These are phyloP conservation scores for Falco columbarius DNA, from an alignment of 2,797 vertebrate genomes.

Conservation along the genomic window DNA sequence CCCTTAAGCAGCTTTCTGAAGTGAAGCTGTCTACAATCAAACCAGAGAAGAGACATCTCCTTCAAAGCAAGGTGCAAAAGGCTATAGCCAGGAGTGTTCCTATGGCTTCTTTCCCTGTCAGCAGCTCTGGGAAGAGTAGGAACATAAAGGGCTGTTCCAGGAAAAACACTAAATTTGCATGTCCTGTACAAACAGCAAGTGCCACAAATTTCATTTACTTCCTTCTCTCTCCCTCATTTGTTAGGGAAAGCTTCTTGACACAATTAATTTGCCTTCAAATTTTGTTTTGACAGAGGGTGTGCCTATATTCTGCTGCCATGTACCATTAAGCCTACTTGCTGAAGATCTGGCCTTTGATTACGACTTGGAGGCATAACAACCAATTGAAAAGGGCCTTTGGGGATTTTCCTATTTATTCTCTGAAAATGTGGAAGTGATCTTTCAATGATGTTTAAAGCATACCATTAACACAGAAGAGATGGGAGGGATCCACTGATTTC, in stretches of 20 bases:
- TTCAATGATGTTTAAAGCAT: background rate
- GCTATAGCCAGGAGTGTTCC: background rate
- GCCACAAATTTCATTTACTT: background rate
- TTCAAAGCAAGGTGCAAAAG: background rate
- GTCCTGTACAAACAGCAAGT: background rate
- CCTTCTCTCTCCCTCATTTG: background rate
- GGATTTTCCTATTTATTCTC: conserved; percentile 7
- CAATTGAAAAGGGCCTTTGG: background rate
- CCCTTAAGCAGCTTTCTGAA: background rate
- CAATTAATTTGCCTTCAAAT: background rate
- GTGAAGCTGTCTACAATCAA: background rate
- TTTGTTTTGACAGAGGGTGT: background rate
- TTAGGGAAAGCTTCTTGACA: background rate
- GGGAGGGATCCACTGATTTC: background rate
- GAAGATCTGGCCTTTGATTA: conserved; percentile 1
- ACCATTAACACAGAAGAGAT: background rate
- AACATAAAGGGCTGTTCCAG: background rate
- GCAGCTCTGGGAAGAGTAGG: background rate
- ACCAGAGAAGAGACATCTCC: background rate
- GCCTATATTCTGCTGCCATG: background rate
- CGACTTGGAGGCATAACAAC: background rate
- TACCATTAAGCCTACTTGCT: background rate
- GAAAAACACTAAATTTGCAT: background rate
- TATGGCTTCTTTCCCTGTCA: background rate
- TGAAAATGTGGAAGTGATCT: background rate